These are phyloP conservation scores for Helicoverpa assulta DNA, from an alignment of 2,888 invertebrate genomes.

Conservation along the genomic window DNA sequence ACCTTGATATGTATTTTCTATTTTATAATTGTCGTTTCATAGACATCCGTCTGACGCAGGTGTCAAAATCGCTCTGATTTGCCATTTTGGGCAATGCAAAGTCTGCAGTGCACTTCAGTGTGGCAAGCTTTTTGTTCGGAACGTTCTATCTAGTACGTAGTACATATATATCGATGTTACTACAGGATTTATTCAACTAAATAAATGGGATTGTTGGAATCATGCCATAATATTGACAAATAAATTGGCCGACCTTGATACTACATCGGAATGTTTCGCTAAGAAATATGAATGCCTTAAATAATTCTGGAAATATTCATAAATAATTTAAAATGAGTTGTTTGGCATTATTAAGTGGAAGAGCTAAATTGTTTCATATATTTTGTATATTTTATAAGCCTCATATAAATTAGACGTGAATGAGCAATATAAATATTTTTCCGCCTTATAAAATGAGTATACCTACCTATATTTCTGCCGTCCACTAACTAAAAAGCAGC, in stretches of 20 bases:
- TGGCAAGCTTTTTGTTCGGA: no score
- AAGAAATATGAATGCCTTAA: slow-evolving; percentile 59
- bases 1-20: no score
- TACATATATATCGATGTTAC: no score
- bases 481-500: no score
- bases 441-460: no score
- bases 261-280: slow-evolving; percentile 56
- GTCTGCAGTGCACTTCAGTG: no score
- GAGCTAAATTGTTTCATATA: slow-evolving; percentile 35
- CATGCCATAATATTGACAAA: slow-evolving; percentile 74
- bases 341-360: slow-evolving; percentile 37
- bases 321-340: slow-evolving; percentile 51
- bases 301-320: slow-evolving; percentile 47
- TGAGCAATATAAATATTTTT: slow-evolving; percentile 7
- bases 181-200: slow-evolving; percentile 54
- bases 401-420: slow-evolving; percentile 12
- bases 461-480: no score
- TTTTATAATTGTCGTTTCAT: no score
- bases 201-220: slow-evolving; percentile 74
- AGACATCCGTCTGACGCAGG: no score
- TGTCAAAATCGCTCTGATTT: no score
- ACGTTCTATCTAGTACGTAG: no score
- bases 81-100: no score
- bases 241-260: slow-evolving; percentile 64
- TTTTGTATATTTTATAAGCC: slow-evolving; percentile 9